Base-by-base conservation (phyloP, 2,888 invertebrate species). In the Acanthopleura granulata region DNA sequence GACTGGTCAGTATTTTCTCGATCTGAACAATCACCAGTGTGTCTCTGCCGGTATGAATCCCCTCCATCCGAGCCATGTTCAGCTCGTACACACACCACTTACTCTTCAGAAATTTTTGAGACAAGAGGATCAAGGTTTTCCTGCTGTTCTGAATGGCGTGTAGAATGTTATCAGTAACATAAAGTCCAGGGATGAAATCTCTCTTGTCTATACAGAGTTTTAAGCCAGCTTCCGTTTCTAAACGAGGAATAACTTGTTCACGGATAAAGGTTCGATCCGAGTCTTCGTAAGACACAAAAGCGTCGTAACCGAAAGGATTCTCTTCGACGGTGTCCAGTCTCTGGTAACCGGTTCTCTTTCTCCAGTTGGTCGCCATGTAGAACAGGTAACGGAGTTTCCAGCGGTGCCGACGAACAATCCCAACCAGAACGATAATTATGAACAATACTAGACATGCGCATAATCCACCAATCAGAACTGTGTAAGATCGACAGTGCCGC, bases 1-100 rank as follows among this genome's bases (percentile, higher is more conserved):
- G 71, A 25, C 62, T n/a, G 27, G 71, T 40, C 6, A 69, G 22
- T 12, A 79, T 74, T 0, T 51, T 62, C 27, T 77, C 79, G 70
- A 77, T 72, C 62, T 74, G 16, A 15, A 81, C 75, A 49, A 81
- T 22, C 14, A 82, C 74, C 11, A 82, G 57, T 49, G 76, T 15
- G 14, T 75, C 74, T 49, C 78, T 73, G 22, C 76, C 73, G 1
- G 74, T 72, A n/a, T 75, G 74, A 0, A 78, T 51, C 0, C 76
- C 71, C 73, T 82, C 80, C 69, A 77, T 62, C 18, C 62, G 50
- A 18, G 79, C 80, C 78, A 80, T 80, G 72, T 81, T 76, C 57
- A 79, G 71, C 74, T 81, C 80, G 72, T 80, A 80, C 72, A 40
- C 40, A 76, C 79, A 80, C 81, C 79, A 80, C 3, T 51, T 75